These are phyloP conservation scores for Globia sparganii DNA, from an alignment of 2,888 invertebrate genomes.

Conservation along the genomic window DNA sequence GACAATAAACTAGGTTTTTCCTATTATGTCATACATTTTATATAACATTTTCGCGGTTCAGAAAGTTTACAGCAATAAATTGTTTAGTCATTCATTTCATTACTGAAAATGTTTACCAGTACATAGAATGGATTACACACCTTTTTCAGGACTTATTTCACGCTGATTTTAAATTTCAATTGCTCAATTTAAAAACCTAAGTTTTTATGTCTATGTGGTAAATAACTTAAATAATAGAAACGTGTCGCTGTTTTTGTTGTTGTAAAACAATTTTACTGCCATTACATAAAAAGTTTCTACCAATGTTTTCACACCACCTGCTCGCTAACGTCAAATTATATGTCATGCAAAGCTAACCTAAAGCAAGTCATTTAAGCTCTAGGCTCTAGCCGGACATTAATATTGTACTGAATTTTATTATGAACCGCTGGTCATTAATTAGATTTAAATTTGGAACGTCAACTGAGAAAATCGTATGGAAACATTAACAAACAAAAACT, in stretches of 20 bases:
- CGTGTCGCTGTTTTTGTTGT: not conserved
- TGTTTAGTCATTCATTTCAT: slow-evolving; percentile 39
- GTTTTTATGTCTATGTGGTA: not conserved
- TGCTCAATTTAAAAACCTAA: not conserved
- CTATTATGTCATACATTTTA: slow-evolving; percentile 1
- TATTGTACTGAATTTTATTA: too few relatives aligned
- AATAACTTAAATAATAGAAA: not conserved
- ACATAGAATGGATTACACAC: not conserved
- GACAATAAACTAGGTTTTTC: not conserved
- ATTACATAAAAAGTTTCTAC: not conserved
- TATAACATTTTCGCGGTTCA: slow-evolving; percentile 18
- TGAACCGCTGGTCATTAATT: too few relatives aligned
- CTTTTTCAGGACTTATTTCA: slow-evolving; percentile 24
- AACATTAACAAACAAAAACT: too few relatives aligned
- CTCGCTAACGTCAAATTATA: too few relatives aligned
- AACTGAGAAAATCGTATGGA: too few relatives aligned
- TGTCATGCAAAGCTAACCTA: too few relatives aligned
- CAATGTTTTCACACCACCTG: not conserved
- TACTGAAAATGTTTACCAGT: slow-evolving; percentile 23
- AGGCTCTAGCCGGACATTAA: too few relatives aligned
- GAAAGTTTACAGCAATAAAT: slow-evolving; percentile 1
- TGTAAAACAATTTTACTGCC: not conserved
- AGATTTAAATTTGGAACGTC: too few relatives aligned
- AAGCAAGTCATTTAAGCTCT: too few relatives aligned
- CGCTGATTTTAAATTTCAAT: slow-evolving; percentile 11